phyloP scores from a whole-genome alignment of 2,797 vertebrate species.

The Denticeps clupeoides region DNA sequence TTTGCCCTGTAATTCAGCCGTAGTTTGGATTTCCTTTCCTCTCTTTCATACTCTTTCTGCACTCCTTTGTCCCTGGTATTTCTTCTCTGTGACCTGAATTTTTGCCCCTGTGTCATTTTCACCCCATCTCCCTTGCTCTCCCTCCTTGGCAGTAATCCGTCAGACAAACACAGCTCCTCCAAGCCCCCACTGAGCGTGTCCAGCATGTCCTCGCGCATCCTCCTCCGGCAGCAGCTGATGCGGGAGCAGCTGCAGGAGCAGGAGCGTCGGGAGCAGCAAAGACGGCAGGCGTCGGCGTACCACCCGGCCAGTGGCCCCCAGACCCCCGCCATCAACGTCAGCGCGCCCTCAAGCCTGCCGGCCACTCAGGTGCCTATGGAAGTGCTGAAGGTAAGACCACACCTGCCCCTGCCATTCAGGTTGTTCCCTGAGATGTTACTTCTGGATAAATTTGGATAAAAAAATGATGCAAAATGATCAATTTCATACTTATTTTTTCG shows the following conservation, averaged over 20 bases:
- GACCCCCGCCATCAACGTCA: slow-evolving; percentile 93
- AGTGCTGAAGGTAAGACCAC: slow-evolving; percentile 80
- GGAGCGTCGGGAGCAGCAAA: slow-evolving; percentile 84
- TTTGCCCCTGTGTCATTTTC: slow-evolving; percentile 25
- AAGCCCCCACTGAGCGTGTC: slow-evolving; percentile 92
- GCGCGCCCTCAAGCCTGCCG: slow-evolving; percentile 60
- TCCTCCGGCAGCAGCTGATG: slow-evolving; percentile 98
- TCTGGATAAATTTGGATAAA: background rate
- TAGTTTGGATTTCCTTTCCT: slow-evolving; percentile 1
- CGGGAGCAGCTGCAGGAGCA: slow-evolving; percentile 97
- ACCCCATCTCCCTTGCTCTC: slow-evolving; percentile 12
- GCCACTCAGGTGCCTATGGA: slow-evolving; percentile 88
- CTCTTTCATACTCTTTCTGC: slow-evolving; percentile 8
- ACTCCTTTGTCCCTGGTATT: slow-evolving; percentile 9
- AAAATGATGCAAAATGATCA: background rate
- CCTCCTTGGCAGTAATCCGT: slow-evolving; percentile 61
- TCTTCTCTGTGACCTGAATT: slow-evolving; percentile 35
- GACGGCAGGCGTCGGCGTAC: slow-evolving; percentile 76
- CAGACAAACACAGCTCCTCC: slow-evolving; percentile 78
- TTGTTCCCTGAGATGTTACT: background rate
- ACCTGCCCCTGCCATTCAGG: background rate
- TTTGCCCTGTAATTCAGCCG: background rate
- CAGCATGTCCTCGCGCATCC: slow-evolving; percentile 87
- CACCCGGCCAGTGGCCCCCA: slow-evolving; percentile 71
- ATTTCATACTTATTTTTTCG: no score